phyloP scores from a whole-genome alignment of 2,797 vertebrate species.

The Catharus ustulatus region DNA sequence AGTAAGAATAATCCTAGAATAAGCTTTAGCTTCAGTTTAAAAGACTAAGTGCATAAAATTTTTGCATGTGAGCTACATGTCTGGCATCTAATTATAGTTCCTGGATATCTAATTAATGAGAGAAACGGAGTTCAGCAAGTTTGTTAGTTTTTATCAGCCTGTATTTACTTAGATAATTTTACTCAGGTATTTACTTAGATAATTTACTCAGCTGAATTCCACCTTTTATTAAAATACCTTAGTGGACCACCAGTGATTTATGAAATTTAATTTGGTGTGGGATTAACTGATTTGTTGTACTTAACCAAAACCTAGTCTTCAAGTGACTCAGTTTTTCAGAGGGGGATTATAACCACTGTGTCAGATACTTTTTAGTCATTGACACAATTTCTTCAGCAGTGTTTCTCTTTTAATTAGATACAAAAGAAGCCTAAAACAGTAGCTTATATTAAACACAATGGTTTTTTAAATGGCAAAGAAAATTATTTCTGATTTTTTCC shows the following conservation, averaged over 20 bases:
- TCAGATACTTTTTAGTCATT: background rate
- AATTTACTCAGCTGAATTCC: background rate
- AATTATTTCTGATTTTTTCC: background rate
- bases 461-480: background rate
- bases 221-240: background rate
- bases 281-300: background rate
- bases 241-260: background rate
- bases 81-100: background rate
- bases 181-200: background rate
- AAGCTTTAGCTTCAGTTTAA: background rate
- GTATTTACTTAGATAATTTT: background rate
- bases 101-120: background rate
- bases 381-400: background rate
- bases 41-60: background rate
- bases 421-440: background rate
- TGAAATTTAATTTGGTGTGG: background rate
- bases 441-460: background rate
- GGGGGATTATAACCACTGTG: background rate
- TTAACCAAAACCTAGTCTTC: background rate
- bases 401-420: background rate
- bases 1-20: background rate
- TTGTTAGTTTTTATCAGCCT: background rate
- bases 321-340: background rate
- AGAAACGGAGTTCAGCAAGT: background rate
- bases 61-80: background rate